Evolutionary conservation across 2,113 vertebrate species (phyloP).

Genomic region (Urocolius indicus): DNA sequence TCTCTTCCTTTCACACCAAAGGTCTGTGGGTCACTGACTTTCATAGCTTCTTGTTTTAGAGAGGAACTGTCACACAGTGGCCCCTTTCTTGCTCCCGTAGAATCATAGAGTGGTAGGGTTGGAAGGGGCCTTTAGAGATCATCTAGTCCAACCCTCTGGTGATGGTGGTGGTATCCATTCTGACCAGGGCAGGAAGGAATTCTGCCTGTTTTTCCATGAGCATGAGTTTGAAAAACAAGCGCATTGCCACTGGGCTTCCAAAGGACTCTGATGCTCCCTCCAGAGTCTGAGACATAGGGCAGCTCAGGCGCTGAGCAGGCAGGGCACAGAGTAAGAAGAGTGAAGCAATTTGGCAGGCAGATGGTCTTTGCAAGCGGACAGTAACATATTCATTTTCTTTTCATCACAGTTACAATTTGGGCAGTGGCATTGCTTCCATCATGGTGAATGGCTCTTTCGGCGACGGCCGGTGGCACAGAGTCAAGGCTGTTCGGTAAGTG

Average conservation of each 20-base stretch:
- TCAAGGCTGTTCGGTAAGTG: slow-evolving; percentile 91
- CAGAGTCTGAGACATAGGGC: accelerated
- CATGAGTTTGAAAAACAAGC: neutral
- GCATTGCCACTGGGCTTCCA: neutral
- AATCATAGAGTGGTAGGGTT: no score
- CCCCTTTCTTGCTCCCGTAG: neutral
- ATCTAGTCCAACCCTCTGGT: no score
- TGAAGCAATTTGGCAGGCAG: neutral
- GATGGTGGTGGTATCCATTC: neutral
- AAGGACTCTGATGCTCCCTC: neutral
- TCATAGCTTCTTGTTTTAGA: neutral
- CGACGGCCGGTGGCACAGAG: slow-evolving; percentile 92
- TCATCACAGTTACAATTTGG: slow-evolving; percentile 90
- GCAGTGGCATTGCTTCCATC: slow-evolving; percentile 86
- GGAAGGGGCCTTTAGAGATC: no score
- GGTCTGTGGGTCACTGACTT: neutral
- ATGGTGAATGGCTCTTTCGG: slow-evolving; percentile 89
- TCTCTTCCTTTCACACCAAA: neutral
- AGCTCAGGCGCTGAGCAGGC: neutral
- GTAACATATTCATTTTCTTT: neutral
- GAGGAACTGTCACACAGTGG: neutral
- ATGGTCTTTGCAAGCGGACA: neutral
- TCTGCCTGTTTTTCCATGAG: neutral
- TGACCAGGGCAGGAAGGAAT: neutral
- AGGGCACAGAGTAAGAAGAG: neutral